phyloP scores from a whole-genome alignment of 1,140 invertebrate genomes.

The Aradophagus sp. region DNA sequence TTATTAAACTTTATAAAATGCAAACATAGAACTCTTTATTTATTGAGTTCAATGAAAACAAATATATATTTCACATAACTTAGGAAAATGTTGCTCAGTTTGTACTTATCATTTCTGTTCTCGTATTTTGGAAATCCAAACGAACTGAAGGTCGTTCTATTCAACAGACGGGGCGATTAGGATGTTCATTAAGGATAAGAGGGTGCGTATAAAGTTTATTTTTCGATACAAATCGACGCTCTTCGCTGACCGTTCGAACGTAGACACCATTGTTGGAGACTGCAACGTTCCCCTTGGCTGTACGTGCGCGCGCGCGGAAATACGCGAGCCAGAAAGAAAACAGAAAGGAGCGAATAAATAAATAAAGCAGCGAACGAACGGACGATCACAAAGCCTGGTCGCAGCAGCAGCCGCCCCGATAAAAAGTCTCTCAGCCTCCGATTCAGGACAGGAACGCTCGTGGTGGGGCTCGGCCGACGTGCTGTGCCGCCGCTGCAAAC shows the following conservation, averaged over 20 bases:
- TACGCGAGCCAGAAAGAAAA: constrained; percentile 28
- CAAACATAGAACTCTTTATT: no score
- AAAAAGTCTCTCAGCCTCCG: constrained; percentile 56
- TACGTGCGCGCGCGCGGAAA: constrained; percentile 12
- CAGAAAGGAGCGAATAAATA: constrained; percentile 42
- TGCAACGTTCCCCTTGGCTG: constrained; percentile 39
- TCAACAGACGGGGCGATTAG: no score
- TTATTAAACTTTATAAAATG: no score
- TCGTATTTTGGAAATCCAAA: no score
- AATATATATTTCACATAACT: no score
- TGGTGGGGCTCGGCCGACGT: constrained; percentile 43
- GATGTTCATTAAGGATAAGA: constrained; percentile 17
- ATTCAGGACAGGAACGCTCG: constrained; percentile 22
- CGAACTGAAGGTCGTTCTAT: no score
- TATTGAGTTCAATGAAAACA: no score
- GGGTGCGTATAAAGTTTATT: constrained; percentile 21
- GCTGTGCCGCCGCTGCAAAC: constrained; percentile 46
- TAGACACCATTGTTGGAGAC: constrained; percentile 27
- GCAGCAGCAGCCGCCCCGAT: constrained; percentile 56
- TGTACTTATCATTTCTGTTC: no score
- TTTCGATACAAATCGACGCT: constrained; percentile 21
- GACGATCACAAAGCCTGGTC: constrained; percentile 47
- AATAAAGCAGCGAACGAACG: no score
- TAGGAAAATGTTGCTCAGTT: no score
- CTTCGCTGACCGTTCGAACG: constrained; percentile 29